Evolutionary conservation across 1,140 invertebrate species (phyloP).

Genomic region (Thrips palmi): DNA sequence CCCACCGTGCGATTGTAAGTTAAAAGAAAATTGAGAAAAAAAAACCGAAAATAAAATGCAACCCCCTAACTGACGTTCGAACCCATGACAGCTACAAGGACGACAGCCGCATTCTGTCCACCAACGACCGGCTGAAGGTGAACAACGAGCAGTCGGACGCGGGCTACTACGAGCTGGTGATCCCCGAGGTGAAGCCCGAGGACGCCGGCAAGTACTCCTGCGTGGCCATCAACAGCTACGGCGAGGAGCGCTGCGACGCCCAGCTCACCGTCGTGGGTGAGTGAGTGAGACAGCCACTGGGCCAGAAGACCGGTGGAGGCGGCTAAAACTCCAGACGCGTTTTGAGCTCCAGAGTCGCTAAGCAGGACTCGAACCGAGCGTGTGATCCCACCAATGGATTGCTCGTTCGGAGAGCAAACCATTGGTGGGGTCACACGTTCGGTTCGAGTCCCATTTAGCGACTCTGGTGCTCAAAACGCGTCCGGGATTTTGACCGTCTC

Average conservation of each 20-base stretch:
- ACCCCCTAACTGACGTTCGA: constrained; percentile 4
- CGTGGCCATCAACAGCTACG: constrained; percentile 66
- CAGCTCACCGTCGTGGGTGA: constrained; percentile 58
- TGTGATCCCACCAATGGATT: too few relatives aligned
- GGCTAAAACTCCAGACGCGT: too few relatives aligned
- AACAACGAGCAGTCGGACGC: constrained; percentile 48
- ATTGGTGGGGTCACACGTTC: too few relatives aligned
- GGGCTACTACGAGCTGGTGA: constrained; percentile 80
- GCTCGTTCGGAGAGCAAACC: too few relatives aligned
- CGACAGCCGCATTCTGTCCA: constrained; percentile 43
- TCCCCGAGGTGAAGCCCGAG: constrained; percentile 52
- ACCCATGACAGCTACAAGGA: constrained; percentile 58
- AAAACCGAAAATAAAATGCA: constrained; percentile 6
- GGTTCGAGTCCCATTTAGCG: too few relatives aligned
- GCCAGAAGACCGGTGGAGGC: too few relatives aligned
- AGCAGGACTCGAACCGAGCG: too few relatives aligned
- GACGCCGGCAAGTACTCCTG: constrained; percentile 84
- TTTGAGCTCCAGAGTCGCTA: too few relatives aligned
- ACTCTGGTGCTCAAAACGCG: too few relatives aligned
- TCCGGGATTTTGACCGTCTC: too few relatives aligned
- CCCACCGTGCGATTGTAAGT: constrained; percentile 74
- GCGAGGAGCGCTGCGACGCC: constrained; percentile 56
- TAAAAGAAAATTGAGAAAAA: background rate
- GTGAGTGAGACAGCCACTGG: constrained; percentile 13
- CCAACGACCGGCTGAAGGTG: constrained; percentile 51